Percentiles rank a stretch among this genome's conserved stretches.
phyloP scores from a whole-genome alignment of 1,140 invertebrate species.

The Pogonognathellus flavescens region DNA sequence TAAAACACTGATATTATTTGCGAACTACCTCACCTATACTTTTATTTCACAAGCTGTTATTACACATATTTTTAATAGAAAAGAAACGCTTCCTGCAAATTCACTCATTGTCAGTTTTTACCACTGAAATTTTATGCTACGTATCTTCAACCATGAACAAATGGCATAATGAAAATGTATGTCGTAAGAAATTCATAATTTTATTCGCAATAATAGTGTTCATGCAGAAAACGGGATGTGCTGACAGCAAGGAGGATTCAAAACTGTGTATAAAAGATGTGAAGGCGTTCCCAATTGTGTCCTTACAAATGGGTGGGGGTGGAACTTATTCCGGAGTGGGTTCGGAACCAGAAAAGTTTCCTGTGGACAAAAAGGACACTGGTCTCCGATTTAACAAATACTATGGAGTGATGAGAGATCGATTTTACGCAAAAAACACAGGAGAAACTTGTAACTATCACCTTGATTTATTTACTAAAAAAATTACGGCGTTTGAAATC shows the following conservation, averaged over 20 bases:
- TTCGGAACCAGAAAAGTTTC: neutral
- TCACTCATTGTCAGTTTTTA: no score
- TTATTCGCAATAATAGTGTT: no score
- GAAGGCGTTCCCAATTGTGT: neutral
- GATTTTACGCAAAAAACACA: conserved; percentile 44
- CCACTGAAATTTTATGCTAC: no score
- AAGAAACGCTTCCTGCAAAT: no score
- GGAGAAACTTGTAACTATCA: conserved; percentile 32
- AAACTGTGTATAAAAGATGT: neutral
- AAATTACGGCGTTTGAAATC: neutral
- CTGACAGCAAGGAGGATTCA: neutral
- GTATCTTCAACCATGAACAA: no score
- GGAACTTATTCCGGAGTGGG: neutral
- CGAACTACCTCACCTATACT: no score
- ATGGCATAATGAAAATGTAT: no score
- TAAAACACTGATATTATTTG: no score
- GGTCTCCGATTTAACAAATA: conserved; percentile 40
- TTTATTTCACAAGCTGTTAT: no score
- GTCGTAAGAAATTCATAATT: no score
- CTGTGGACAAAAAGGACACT: neutral
- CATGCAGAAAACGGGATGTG: no score
- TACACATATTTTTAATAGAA: no score
- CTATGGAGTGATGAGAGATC: conserved; percentile 45
- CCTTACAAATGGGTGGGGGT: neutral
- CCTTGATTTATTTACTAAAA: neutral